Percentiles rank a stretch among this genome's conserved stretches.
These are phyloP conservation scores for Turritopsis dohrnii DNA, from an alignment of 30 jellyfish, hydroid and myxozoan genomes.

Conservation along the genomic window DNA sequence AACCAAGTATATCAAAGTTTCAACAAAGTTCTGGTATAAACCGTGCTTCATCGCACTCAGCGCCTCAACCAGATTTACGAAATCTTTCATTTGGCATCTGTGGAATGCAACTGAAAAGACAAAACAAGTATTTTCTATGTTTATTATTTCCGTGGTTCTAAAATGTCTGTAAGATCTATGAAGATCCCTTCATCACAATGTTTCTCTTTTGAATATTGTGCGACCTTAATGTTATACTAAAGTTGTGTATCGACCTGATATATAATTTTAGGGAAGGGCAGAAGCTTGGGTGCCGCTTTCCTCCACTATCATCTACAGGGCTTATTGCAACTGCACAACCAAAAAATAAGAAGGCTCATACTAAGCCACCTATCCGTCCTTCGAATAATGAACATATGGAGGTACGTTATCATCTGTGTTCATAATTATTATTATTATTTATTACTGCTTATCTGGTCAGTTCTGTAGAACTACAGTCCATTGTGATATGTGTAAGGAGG, in stretches of 20 bases:
- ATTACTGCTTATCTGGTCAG: too few species aligned
- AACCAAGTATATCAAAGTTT: not conserved
- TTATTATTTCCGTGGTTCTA: too few species aligned
- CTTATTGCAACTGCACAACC: not conserved
- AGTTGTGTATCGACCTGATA: not conserved
- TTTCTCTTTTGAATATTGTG: too few species aligned
- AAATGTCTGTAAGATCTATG: too few species aligned
- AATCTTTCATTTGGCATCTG: slow-evolving; percentile 2
- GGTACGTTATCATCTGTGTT: not conserved
- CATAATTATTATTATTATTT: too few species aligned
- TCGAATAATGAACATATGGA: not conserved
- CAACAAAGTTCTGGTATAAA: not conserved
- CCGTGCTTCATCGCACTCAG: not conserved
- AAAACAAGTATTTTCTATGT: not conserved
- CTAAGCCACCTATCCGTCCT: not conserved
- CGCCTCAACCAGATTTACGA: slow-evolving; percentile 1
- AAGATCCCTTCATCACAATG: too few species aligned
- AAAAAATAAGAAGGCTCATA: not conserved
- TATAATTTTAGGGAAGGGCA: not conserved
- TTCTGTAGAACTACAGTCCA: too few species aligned
- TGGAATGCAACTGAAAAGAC: slow-evolving; percentile 2
- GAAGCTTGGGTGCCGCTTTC: not conserved
- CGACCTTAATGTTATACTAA: too few species aligned
- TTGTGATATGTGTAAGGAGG: too few species aligned
- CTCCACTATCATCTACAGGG: not conserved